A percentile compares a stretch with the other conserved stretches of the same genome.
These are phyloP conservation scores for Microplitis demolitor DNA, from an alignment of 1,140 invertebrate species.

Conservation along the genomic window DNA sequence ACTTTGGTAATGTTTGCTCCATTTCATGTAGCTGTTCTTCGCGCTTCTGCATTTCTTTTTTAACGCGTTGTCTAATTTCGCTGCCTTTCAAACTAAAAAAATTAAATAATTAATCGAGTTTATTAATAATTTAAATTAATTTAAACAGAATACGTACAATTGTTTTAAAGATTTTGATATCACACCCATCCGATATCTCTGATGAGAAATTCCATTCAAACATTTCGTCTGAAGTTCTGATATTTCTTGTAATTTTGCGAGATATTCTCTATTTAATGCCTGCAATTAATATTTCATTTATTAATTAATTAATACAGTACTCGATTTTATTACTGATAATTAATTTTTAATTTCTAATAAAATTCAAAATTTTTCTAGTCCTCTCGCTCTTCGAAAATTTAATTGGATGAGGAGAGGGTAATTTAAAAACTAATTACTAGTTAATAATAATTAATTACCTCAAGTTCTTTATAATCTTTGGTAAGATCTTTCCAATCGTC, in stretches of 20 bases:
- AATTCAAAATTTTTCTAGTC: no score
- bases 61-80: constrained; percentile 55
- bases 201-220: constrained; percentile 84
- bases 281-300: constrained; percentile 53
- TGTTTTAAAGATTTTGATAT: constrained; percentile 79
- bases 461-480: constrained; percentile 75
- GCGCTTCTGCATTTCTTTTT: constrained; percentile 77
- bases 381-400: no score
- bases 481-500: constrained; percentile 81
- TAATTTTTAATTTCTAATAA: no score
- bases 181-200: constrained; percentile 84
- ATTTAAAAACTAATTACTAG: neutral
- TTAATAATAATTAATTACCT: constrained; percentile 62
- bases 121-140: neutral
- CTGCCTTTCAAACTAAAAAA: constrained; percentile 45
- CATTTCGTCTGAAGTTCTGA: constrained; percentile 85
- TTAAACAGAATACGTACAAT: constrained; percentile 63
- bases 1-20: constrained; percentile 83
- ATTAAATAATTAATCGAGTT: constrained; percentile 16
- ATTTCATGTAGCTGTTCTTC: constrained; percentile 83
- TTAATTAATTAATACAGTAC: neutral
- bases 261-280: constrained; percentile 81
- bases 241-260: constrained; percentile 82
- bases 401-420: no score
- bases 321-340: no score